A percentile compares a stretch with the other conserved stretches of the same genome.
These are phyloP conservation scores for Pristionchus arcanus DNA, from an alignment of 2,888 invertebrate species.

Conservation along the genomic window DNA sequence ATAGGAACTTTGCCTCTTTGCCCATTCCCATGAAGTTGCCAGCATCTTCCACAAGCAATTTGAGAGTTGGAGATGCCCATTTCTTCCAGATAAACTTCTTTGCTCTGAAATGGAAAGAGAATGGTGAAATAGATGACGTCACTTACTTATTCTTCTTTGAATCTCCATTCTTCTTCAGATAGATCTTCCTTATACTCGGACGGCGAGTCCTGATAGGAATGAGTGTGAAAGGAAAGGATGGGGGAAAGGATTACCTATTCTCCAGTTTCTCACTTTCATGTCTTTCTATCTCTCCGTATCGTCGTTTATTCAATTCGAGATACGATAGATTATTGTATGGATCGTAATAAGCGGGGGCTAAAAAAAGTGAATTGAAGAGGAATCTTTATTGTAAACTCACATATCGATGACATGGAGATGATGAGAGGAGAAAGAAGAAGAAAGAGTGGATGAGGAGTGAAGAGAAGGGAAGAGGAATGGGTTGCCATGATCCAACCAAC, in stretches of 20 bases:
- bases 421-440: slow-evolving; percentile 30
- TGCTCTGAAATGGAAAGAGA: not conserved
- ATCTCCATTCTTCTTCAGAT: slow-evolving; percentile 68
- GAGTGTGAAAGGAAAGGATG: not conserved
- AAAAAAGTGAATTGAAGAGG: no score
- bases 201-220: slow-evolving; percentile 58
- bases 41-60: slow-evolving; percentile 67
- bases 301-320: slow-evolving; percentile 71
- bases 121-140: not conserved
- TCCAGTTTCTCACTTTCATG: slow-evolving; percentile 61
- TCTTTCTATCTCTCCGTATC: slow-evolving; percentile 66
- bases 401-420: slow-evolving; percentile 44
- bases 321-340: slow-evolving; percentile 71
- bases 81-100: slow-evolving; percentile 68
- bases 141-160: slow-evolving; percentile 63
- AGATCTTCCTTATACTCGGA: slow-evolving; percentile 67
- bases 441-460: not conserved
- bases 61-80: slow-evolving; percentile 67
- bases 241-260: slow-evolving; percentile 40
- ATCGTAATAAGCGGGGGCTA: slow-evolving; percentile 65
- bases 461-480: slow-evolving; percentile 1
- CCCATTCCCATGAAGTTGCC: slow-evolving; percentile 68
- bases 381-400: slow-evolving; percentile 26
- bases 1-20: slow-evolving; percentile 20
- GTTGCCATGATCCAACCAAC: slow-evolving; percentile 45